Conservation (phyloP, 2,113 vertebrate species). For the Phoxinus phoxinus region DNA sequence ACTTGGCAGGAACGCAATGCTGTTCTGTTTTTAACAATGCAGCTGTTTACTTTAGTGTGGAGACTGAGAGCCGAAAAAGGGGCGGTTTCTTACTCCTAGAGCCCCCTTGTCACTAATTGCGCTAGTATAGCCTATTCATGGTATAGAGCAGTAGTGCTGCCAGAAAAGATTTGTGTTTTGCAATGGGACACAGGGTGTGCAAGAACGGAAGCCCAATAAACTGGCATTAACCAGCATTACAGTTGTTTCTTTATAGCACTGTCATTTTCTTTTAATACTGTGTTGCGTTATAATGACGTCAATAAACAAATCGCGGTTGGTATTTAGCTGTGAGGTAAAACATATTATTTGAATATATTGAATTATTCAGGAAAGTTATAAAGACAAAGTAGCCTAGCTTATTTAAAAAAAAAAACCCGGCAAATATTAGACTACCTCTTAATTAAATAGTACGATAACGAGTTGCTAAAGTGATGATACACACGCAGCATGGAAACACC, state of each 20-base stretch:
- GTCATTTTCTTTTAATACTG: neutral
- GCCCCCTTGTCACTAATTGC: neutral
- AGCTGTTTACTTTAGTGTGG: neutral
- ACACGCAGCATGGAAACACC: neutral
- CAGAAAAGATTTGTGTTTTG: neutral
- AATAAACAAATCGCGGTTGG: neutral
- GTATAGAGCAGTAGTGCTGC: neutral
- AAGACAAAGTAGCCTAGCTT: neutral
- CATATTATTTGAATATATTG: neutral
- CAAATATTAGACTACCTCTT: neutral
- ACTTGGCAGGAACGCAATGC: neutral
- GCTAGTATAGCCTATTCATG: neutral
- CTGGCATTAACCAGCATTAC: neutral
- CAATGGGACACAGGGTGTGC: neutral
- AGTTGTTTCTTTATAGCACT: neutral
- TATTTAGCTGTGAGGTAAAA: neutral
- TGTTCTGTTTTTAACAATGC: conserved; percentile 9
- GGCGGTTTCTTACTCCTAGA: neutral
- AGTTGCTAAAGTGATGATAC: neutral
- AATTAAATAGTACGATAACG: neutral
- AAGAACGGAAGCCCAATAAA: neutral
- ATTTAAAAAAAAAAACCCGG: neutral
- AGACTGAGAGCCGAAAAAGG: neutral
- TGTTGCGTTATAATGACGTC: neutral
- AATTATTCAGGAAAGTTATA: neutral